A percentile compares a stretch with the other conserved stretches of the same genome.
phyloP scores from a whole-genome alignment of 2,888 invertebrate species.

The Gortyna flavago region DNA sequence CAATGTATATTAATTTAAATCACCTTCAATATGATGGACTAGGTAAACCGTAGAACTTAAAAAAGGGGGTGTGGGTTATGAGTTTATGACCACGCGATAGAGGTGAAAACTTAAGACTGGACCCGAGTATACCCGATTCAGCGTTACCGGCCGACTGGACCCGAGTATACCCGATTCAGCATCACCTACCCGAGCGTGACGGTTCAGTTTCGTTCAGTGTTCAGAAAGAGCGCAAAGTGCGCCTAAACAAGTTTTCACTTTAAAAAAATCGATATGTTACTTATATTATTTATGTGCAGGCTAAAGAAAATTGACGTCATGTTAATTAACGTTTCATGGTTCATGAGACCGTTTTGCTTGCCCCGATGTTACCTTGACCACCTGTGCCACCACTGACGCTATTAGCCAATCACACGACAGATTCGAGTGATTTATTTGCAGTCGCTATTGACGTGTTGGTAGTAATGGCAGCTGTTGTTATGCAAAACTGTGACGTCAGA shows the following conservation, averaged over 20 bases:
- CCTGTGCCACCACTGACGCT: constrained; percentile 2
- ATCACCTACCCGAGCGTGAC: neutral
- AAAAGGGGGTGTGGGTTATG: too few relatives aligned
- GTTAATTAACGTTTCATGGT: constrained; percentile 39
- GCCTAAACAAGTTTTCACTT: neutral
- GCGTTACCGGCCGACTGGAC: neutral
- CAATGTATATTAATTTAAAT: constrained; percentile 8
- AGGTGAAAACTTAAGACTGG: neutral
- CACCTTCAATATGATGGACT: neutral
- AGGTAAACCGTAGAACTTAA: too few relatives aligned
- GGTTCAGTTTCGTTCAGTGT: neutral
- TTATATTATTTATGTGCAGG: constrained; percentile 1
- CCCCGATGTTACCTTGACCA: constrained; percentile 47
- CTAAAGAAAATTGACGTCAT: constrained; percentile 17
- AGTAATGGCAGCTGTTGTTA: constrained; percentile 15
- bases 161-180: neutral
- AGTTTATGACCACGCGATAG: too few relatives aligned
- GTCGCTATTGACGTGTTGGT: constrained; percentile 12
- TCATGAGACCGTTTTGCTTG: constrained; percentile 13
- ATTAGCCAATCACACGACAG: constrained; percentile 36
- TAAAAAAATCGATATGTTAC: neutral
- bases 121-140: neutral
- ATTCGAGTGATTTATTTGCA: constrained; percentile 37
- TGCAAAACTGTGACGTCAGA: constrained; percentile 41
- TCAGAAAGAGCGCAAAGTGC: neutral